Conservation (phyloP, 2,797 vertebrate genomes). For the Toxotes lorentzi region DNA sequence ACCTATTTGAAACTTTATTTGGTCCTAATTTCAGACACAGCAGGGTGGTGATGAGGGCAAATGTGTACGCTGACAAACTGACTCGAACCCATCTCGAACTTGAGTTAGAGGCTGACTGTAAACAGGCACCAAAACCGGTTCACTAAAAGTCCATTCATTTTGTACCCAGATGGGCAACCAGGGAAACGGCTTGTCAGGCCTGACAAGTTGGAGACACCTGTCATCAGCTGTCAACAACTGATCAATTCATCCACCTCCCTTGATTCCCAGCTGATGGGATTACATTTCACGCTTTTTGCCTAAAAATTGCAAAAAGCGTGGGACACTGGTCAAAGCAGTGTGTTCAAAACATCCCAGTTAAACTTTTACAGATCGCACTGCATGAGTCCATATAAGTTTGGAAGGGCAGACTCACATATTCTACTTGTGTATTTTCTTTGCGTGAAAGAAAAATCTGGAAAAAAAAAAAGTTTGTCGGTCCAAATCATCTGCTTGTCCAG, state of each 20-base stretch:
- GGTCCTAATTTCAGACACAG: constrained; percentile 4
- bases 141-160: neutral
- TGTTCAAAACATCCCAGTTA: neutral
- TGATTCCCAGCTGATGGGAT: neutral
- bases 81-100: neutral
- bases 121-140: neutral
- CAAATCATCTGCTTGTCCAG: neutral
- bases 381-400: neutral
- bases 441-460: neutral
- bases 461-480: neutral
- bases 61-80: neutral
- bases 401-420: neutral
- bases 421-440: neutral
- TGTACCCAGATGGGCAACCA: neutral
- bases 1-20: neutral
- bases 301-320: neutral
- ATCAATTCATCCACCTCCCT: neutral
- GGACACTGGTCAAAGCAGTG: neutral
- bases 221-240: neutral
- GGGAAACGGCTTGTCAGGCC: neutral
- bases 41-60: neutral
- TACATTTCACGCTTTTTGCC: neutral
- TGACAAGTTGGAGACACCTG: neutral
- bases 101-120: neutral
- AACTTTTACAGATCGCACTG: neutral